phyloP scores from a whole-genome alignment of 2,888 invertebrate genomes.

The Mellilla xanthometata region DNA sequence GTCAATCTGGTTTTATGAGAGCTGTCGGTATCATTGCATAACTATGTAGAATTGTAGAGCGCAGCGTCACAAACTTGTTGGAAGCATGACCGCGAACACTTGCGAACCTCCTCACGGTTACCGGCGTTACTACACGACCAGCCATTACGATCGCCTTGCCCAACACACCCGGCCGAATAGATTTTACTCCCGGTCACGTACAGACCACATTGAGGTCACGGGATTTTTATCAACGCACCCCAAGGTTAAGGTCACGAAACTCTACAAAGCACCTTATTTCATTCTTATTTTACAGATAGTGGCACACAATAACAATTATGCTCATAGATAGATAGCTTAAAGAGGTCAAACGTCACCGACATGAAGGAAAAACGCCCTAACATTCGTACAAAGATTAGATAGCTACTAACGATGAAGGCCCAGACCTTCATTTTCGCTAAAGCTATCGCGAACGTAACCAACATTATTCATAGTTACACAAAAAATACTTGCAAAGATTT shows the following conservation, averaged over 20 bases:
- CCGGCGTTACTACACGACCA: conserved; percentile 15
- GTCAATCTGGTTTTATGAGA: conserved; percentile 29
- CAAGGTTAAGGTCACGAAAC: conserved; percentile 8
- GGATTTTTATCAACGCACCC: conserved; percentile 7
- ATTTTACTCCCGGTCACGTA: conserved; percentile 12
- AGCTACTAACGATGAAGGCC: not conserved
- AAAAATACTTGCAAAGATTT: conserved; percentile 2
- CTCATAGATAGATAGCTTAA: conserved; percentile 3
- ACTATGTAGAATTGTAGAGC: conserved; percentile 35
- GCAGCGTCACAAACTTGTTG: conserved; percentile 32
- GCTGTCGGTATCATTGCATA: conserved; percentile 29
- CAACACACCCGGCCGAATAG: conserved; percentile 1
- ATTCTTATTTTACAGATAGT: conserved; percentile 6
- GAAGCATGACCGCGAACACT: conserved; percentile 29
- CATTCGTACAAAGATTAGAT: not conserved
- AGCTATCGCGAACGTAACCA: conserved; percentile 1
- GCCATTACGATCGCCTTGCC: conserved; percentile 1
- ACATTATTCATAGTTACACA: not conserved
- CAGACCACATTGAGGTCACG: conserved; percentile 11
- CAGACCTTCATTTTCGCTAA: conserved; percentile 2
- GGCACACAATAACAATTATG: conserved; percentile 7
- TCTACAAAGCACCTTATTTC: conserved; percentile 4
- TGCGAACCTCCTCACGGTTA: conserved; percentile 28
- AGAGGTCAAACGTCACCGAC: conserved; percentile 1
- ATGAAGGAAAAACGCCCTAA: not conserved